Evolutionary conservation across 1,140 invertebrate genomes (phyloP), one percentile per base, ranked within the genome.

Genomic region (Diplogasteroides magnus): DNA sequence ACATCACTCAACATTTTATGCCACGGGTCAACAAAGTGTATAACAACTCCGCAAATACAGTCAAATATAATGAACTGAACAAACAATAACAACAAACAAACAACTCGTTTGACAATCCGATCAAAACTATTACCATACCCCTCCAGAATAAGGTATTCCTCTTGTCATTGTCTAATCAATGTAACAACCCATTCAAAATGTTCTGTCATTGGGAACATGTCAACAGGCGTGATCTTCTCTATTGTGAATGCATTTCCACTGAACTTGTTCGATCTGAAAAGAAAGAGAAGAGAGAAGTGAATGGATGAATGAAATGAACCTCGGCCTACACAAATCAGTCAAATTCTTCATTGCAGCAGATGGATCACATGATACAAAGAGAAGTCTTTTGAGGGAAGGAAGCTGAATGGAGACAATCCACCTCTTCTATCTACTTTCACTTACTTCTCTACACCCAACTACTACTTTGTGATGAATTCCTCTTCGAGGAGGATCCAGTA

Each of bases 351-450:
- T 87, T 0, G 92, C 93, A 37, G 89, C 88, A 59, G 88, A 87
- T 1, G 92, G 90, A 85, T 94, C 91, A 82, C 95, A 98, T 0
- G 94, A 91, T 61, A 98, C 88, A 84, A 93, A 98, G 1, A 97
- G 86, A 11, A 98, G 76, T 28, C 89, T 89, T 11, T 90, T 89
- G 1, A 97, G 87, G 66, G 88, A 88, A 60, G 86, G 84, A 27
- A 89, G 88, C 77, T 88, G 55, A 31, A 76, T 68, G 31, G 15
- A 28, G 27, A 48, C 61, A 59, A 29, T 0, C 0, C 19, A 19
- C 15, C 23, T 27, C n/a, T 63, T 69, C 63, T 13, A 11, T 19
- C 31, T 31, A 6, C 2, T 2, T 68, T 37, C 3, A 27, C 31
- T 19, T 25, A 63, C 78, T 69, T 78, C 79, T 58, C 80, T 67